phyloP scores from a whole-genome alignment of 2,888 invertebrate species.

The Strigamia transsilvanica region DNA sequence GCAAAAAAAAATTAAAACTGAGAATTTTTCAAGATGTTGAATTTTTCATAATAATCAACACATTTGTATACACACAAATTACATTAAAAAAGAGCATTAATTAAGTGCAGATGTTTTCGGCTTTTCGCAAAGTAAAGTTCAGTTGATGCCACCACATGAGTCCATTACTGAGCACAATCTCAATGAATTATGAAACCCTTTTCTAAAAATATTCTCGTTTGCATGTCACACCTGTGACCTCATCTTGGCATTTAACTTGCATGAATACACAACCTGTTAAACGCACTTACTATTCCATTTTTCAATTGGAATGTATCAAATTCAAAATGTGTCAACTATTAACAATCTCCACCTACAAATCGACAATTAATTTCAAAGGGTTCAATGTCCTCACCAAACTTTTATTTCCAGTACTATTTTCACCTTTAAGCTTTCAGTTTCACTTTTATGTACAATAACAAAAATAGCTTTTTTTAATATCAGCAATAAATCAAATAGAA shows the following conservation, averaged over 20 bases:
- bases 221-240: conserved; percentile 2
- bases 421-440: too few species aligned
- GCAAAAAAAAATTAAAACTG: too few species aligned
- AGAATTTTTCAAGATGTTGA: too few species aligned
- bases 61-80: too few species aligned
- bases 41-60: too few species aligned
- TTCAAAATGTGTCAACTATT: background rate
- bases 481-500: too few species aligned
- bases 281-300: background rate
- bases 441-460: too few species aligned
- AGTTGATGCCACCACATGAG: background rate
- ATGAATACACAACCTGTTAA: conserved; percentile 3
- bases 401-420: background rate
- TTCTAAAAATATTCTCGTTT: background rate
- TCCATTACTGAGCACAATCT: background rate
- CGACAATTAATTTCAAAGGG: background rate
- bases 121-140: too few species aligned
- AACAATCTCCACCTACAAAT: background rate
- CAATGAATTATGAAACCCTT: background rate
- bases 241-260: background rate
- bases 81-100: too few species aligned
- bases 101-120: too few species aligned
- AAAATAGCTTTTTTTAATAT: too few species aligned
- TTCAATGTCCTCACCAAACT: background rate
- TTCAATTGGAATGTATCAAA: background rate